These are phyloP conservation scores for Magallana nippona DNA, from an alignment of 2,888 invertebrate genomes.

Conservation along the genomic window DNA sequence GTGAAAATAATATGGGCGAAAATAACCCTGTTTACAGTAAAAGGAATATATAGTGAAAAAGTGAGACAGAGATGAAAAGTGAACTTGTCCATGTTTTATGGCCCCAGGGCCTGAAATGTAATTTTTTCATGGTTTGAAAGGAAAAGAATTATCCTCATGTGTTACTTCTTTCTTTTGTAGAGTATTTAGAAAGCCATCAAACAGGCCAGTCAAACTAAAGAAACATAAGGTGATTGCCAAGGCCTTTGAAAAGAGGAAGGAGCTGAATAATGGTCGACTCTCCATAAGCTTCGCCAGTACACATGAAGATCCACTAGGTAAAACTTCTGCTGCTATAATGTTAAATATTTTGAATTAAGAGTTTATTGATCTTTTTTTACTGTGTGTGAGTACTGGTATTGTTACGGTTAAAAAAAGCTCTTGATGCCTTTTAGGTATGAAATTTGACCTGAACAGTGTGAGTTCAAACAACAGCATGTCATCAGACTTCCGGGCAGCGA, in stretches of 20 bases:
- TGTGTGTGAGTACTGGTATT: background rate
- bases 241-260: constrained; percentile 92
- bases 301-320: constrained; percentile 92
- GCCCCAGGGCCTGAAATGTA: background rate
- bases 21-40: too few relatives aligned
- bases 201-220: constrained; percentile 82
- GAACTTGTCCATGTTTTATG: too few relatives aligned
- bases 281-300: constrained; percentile 93
- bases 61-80: background rate
- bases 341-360: background rate
- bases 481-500: constrained; percentile 91
- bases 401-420: background rate
- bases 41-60: too few relatives aligned
- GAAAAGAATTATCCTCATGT: background rate
- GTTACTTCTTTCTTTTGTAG: constrained; percentile 58
- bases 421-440: constrained; percentile 76
- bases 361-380: background rate
- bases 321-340: constrained; percentile 52
- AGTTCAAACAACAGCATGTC: constrained; percentile 91
- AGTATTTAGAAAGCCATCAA: constrained; percentile 73
- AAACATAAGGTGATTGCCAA: constrained; percentile 95
- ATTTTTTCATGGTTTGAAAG: background rate
- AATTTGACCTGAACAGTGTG: constrained; percentile 84
- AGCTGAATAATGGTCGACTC: constrained; percentile 89
- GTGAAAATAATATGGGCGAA: too few relatives aligned